Conservation (phyloP, 2,888 invertebrate species). For the Ochropacha duplaris region DNA sequence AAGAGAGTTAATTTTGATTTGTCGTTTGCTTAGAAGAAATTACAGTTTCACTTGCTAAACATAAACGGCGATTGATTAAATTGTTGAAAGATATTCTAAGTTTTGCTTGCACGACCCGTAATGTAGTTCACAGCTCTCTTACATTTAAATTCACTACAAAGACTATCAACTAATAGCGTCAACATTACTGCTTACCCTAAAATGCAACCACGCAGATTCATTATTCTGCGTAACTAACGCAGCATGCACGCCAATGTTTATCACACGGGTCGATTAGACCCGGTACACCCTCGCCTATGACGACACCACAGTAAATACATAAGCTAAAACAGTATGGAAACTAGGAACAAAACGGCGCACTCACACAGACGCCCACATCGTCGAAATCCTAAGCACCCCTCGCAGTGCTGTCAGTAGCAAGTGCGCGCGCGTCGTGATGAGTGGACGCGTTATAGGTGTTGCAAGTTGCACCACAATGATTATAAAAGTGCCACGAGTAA, state of each 20-base stretch:
- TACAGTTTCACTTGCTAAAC: not conserved
- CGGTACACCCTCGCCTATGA: constrained; percentile 56
- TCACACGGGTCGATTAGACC: constrained; percentile 62
- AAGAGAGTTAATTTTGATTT: too few species aligned
- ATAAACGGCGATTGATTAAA: not conserved
- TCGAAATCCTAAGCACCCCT: too few species aligned
- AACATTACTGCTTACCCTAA: constrained; percentile 60
- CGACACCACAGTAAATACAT: too few species aligned
- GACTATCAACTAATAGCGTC: constrained; percentile 49
- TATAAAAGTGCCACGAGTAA: too few species aligned
- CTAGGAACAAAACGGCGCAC: too few species aligned
- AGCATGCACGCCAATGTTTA: constrained; percentile 66
- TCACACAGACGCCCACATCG: too few species aligned
- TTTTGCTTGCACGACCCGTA: not conserved
- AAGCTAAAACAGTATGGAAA: too few species aligned
- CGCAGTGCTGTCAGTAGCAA: too few species aligned
- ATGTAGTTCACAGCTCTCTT: not conserved
- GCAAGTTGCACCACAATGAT: too few species aligned
- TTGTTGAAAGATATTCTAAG: not conserved
- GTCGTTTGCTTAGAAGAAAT: not conserved
- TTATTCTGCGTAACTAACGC: constrained; percentile 68
- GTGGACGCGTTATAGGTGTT: too few species aligned
- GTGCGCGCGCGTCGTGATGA: too few species aligned
- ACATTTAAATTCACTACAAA: constrained; percentile 13
- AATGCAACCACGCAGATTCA: constrained; percentile 67